Conservation (phyloP, 1,140 invertebrate species). For the Tetramorium simillimum region DNA sequence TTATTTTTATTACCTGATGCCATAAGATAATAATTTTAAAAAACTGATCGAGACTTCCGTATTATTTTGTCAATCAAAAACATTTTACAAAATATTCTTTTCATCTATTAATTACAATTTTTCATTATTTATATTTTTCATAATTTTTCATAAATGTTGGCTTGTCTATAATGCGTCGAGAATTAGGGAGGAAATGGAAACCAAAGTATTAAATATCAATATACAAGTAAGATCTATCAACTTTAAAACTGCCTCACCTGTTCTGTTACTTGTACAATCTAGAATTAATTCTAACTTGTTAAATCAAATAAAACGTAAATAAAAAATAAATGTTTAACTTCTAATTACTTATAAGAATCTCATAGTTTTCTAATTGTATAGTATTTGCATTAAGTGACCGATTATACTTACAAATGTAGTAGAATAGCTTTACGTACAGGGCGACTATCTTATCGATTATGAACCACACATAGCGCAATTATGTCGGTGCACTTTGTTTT, state of each 20-base stretch:
- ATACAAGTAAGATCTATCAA: slow-evolving; percentile 64
- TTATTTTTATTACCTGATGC: background rate
- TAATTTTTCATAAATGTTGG: background rate
- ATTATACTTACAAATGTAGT: slow-evolving; percentile 19
- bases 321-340: slow-evolving; percentile 18
- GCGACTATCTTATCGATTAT: slow-evolving; percentile 46
- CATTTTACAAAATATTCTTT: background rate
- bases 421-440: slow-evolving; percentile 29
- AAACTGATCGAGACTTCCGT: background rate
- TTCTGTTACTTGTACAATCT: slow-evolving; percentile 71
- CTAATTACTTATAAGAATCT: slow-evolving; percentile 41
- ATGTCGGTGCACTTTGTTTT: slow-evolving; percentile 5
- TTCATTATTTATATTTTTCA: slow-evolving; percentile 47
- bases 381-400: background rate
- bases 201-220: slow-evolving; percentile 79
- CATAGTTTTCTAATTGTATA: slow-evolving; percentile 9
- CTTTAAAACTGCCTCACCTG: slow-evolving; percentile 66
- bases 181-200: slow-evolving; percentile 68
- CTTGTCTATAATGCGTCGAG: slow-evolving; percentile 30
- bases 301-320: background rate
- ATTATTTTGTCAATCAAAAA: background rate
- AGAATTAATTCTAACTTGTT: slow-evolving; percentile 59
- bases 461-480: background rate
- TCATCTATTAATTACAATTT: background rate
- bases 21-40: background rate